phyloP scores from a whole-genome alignment of 1,140 invertebrate species.

The Augochlora pura region DNA sequence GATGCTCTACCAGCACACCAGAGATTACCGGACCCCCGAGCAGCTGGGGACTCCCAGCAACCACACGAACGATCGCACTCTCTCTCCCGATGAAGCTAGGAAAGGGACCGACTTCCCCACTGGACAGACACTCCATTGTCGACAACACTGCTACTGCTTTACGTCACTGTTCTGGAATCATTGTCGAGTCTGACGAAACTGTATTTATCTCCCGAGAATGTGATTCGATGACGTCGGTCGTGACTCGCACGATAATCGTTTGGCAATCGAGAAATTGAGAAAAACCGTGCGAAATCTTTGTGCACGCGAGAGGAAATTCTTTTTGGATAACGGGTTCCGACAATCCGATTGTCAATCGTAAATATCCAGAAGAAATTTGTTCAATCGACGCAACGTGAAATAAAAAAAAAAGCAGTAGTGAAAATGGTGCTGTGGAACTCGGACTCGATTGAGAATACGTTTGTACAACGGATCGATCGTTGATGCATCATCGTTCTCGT shows the following conservation, averaged over 20 bases:
- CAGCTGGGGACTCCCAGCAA: conserved; percentile 78
- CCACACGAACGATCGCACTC: conserved; percentile 83
- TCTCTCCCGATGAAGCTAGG: conserved; percentile 82
- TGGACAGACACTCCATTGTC: conserved; percentile 68
- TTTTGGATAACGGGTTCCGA: neutral
- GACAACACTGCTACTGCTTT: conserved; percentile 52
- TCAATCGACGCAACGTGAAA: conserved; percentile 8
- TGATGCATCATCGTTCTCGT: neutral
- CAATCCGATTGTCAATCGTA: neutral
- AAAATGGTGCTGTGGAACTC: conserved; percentile 51
- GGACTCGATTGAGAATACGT: conserved; percentile 28
- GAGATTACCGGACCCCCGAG: conserved; percentile 83
- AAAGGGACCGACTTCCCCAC: conserved; percentile 74
- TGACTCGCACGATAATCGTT: neutral
- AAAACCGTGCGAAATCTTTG: neutral
- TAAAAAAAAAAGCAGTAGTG: conserved; percentile 41
- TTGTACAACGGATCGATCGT: conserved; percentile 12
- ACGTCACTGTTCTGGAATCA: conserved; percentile 35
- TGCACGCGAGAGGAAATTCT: neutral
- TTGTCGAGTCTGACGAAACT: conserved; percentile 40
- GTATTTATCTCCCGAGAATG: conserved; percentile 15
- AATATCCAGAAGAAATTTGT: conserved; percentile 7
- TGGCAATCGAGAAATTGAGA: neutral
- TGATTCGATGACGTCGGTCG: conserved; percentile 52
- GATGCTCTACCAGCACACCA: conserved; percentile 89